Base-by-base conservation (phyloP, 2,797 vertebrate species). In the Danionella dracula region DNA sequence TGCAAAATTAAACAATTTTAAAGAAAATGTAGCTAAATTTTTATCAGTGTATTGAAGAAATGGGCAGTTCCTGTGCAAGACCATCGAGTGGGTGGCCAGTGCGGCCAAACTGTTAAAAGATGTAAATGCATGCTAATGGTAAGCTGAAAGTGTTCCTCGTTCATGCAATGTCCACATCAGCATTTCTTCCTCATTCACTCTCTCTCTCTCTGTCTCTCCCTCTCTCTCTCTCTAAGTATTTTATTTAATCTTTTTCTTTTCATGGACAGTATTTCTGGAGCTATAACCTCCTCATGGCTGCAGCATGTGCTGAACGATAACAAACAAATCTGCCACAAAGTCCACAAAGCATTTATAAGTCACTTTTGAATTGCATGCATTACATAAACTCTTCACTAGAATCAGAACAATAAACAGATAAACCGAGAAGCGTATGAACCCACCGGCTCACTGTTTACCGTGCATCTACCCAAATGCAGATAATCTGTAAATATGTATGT, bases 321-420 rank as follows among this genome's bases (percentile, higher is more conserved):
- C 53, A 57, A 57, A 66, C 44, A 57, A 66, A 66, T 48, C 63
- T 66, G 51, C 50, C 12, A 38, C 56, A 56, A 44, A 66, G 48
- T 66, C 53, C 19, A 41, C 64, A 66, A 66, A 40, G 32, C 42
- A 20, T 57, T 66, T 57, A 56, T 38, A 34, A 49, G 56, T 57
- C 51, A 40, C 53, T 51, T 60, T 49, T 29, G 15, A 59, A 51
- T 31, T 42, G 13, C 40, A 31, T 35, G 57, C 27, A 59, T 41
- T 50, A 42, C 55, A 50, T 51, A 40, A 58, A 29, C 44, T 34
- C 50, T 68, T 60, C 37, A 35, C 32, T 15, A 29, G 40, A 17
- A 67, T 58, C 42, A 44, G 27, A 58, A 21, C 46, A 60, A 51
- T 42, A 44, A 16, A 49, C n/a, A 68, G 65, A 68, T 60, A 59